A percentile compares a stretch with the other conserved stretches of the same genome.
phyloP scores from a whole-genome alignment of 2,797 vertebrate genomes.

The Crocidura indochinensis region DNA sequence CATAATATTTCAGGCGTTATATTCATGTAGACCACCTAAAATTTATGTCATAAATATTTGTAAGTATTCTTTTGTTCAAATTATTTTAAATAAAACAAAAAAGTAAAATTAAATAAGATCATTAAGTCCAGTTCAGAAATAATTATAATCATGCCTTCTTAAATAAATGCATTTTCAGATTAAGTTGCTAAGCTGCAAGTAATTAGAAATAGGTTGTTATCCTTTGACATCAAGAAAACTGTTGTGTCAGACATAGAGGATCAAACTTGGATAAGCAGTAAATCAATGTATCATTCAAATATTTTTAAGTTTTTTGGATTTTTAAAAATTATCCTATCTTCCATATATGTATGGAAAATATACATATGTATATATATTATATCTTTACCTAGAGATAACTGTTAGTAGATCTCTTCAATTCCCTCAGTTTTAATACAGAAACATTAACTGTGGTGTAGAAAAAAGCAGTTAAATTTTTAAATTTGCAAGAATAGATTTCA shows the following conservation, averaged over 20 bases:
- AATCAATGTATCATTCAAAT: constrained; percentile 69
- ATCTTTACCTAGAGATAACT: too few species aligned
- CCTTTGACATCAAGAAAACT: constrained; percentile 57
- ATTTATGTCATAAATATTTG: constrained; percentile 3
- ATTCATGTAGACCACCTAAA: neutral
- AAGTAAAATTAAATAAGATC: neutral
- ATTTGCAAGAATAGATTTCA: neutral
- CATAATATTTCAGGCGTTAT: neutral
- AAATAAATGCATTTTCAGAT: neutral
- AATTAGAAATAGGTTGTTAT: constrained; percentile 1
- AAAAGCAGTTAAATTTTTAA: neutral
- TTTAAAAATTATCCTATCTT: constrained; percentile 70
- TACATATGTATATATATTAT: too few species aligned
- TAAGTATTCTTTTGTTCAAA: neutral
- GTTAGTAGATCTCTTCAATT: too few species aligned
- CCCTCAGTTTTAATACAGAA: neutral
- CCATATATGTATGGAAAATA: too few species aligned
- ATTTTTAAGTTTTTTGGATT: constrained; percentile 72
- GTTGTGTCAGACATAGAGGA: constrained; percentile 40
- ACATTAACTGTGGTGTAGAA: neutral
- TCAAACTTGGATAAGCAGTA: constrained; percentile 70
- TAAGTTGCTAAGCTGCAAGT: constrained; percentile 33
- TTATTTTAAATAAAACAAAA: constrained; percentile 27
- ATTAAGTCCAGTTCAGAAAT: neutral
- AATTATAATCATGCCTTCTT: neutral